phyloP scores from a whole-genome alignment of 2,888 invertebrate genomes.

The Brachyopa scutellaris region DNA sequence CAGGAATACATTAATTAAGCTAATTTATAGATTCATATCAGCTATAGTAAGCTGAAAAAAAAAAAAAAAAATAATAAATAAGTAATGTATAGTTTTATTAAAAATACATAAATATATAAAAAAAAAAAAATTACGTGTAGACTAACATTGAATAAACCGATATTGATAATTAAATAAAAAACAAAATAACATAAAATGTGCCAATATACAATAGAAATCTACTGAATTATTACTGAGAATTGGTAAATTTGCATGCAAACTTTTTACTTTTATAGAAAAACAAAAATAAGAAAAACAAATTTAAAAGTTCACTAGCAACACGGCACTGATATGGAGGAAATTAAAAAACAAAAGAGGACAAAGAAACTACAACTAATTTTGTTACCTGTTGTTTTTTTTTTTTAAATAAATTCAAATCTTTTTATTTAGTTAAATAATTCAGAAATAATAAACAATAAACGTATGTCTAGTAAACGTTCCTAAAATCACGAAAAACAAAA shows the following conservation, averaged over 20 bases:
- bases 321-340: slow-evolving; percentile 43
- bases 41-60: slow-evolving; percentile 23
- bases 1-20: slow-evolving; percentile 49
- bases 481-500: slow-evolving; percentile 41
- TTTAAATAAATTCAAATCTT: not conserved
- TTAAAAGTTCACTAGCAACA: slow-evolving; percentile 57
- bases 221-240: slow-evolving; percentile 48
- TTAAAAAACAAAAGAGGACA: slow-evolving; percentile 20
- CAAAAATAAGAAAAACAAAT: slow-evolving; percentile 38
- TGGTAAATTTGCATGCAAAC: slow-evolving; percentile 65
- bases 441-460: slow-evolving; percentile 17
- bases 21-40: slow-evolving; percentile 49
- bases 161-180: slow-evolving; percentile 25
- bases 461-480: slow-evolving; percentile 54
- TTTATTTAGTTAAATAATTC: not conserved
- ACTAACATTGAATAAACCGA: slow-evolving; percentile 9
- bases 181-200: slow-evolving; percentile 42
- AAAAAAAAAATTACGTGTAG: slow-evolving; percentile 7
- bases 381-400: not conserved
- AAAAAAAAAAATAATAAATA: slow-evolving; percentile 7
- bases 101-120: slow-evolving; percentile 8
- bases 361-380: slow-evolving; percentile 45
- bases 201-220: slow-evolving; percentile 65
- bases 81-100: slow-evolving; percentile 34
- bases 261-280: slow-evolving; percentile 70